These are phyloP conservation scores for Halictus ligatus DNA, from an alignment of 2,888 invertebrate species.

Conservation along the genomic window DNA sequence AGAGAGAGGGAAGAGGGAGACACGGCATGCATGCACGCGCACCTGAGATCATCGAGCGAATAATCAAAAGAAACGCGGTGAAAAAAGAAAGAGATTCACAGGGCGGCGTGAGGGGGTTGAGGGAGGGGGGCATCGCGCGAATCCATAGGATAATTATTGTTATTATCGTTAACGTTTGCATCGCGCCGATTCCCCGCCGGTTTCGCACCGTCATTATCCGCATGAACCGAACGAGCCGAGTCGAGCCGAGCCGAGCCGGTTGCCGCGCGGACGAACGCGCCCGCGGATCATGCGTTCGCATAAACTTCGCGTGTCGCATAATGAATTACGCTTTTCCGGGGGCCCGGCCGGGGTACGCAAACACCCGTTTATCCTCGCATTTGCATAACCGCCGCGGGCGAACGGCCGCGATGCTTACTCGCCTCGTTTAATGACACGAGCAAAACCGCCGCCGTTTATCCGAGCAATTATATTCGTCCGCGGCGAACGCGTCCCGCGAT, in stretches of 20 bases:
- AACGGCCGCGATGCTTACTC: neutral
- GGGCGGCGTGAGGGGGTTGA: slow-evolving; percentile 3
- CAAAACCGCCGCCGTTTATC: slow-evolving; percentile 3
- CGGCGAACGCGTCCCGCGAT: neutral
- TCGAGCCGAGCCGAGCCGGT: slow-evolving; percentile 48
- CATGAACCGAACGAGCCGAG: slow-evolving; percentile 59
- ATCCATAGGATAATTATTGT: slow-evolving; percentile 56
- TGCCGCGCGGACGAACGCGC: neutral
- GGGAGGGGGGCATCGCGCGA: slow-evolving; percentile 20
- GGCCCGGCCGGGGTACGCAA: slow-evolving; percentile 21
- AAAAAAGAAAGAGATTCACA: slow-evolving; percentile 10
- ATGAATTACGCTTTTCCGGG: slow-evolving; percentile 51
- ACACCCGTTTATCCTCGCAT: slow-evolving; percentile 35
- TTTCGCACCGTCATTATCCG: slow-evolving; percentile 66
- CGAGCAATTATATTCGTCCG: neutral
- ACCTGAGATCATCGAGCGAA: slow-evolving; percentile 42
- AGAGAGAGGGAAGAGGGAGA: neutral
- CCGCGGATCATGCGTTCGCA: neutral
- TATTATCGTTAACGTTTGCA: slow-evolving; percentile 50
- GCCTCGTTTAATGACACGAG: slow-evolving; percentile 22
- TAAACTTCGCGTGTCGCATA: slow-evolving; percentile 47
- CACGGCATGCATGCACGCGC: neutral
- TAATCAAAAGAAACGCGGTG: slow-evolving; percentile 34
- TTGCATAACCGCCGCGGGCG: slow-evolving; percentile 43
- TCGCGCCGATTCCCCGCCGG: slow-evolving; percentile 51